Evolutionary conservation across 2,888 invertebrate species (phyloP), one percentile per base, ranked within the genome.

Genomic region (Phania funesta): DNA sequence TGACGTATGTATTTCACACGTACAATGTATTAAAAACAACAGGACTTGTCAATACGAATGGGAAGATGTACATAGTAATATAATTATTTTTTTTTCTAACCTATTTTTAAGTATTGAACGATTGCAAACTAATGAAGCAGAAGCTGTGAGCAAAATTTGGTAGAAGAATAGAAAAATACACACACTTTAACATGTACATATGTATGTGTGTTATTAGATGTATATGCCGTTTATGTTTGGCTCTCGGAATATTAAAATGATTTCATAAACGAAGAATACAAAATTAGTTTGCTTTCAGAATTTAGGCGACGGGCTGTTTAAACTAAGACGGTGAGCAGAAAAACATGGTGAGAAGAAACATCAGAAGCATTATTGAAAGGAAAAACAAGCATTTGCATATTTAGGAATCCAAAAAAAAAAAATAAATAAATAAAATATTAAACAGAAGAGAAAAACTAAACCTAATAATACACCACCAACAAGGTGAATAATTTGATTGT

Each of bases 241-340:
- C 50, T 52, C 68, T 50, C 82, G 78, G 82, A 82, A 82, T 41
- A 54, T 35, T 44, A n/a, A 46, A 67, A 76, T 54, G 9, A 56
- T 56, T 56, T 48, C 20, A 56, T 16, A 38, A 56, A 38, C 44
- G 4, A 22, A 38, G n/a, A 62, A 54, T 8, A 44, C 18, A 56
- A 48, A 48, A 38, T 65, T 38, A 48, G 58, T 58, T 65, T 58
- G 35, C 29, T 22, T 38, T 48, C 18, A 29, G 1, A 58, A 26
- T 35, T 44, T 5, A 41, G 8, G n/a, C 38, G 22, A n/a, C 48
- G 32, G 35, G 48, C 18, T 54, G 54, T 54, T 24, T 29, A 7
- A 16, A 75, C 26, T 35, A 56, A 56, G n/a, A 76, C 13, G 24
- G 44, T 16, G 7, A 38, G 41, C 13, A 32, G 24, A 52, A 29